Evolutionary conservation across 1,140 invertebrate genomes (phyloP), one percentile per base, ranked within the genome.

Genomic region (Aphelinus atriplicis): DNA sequence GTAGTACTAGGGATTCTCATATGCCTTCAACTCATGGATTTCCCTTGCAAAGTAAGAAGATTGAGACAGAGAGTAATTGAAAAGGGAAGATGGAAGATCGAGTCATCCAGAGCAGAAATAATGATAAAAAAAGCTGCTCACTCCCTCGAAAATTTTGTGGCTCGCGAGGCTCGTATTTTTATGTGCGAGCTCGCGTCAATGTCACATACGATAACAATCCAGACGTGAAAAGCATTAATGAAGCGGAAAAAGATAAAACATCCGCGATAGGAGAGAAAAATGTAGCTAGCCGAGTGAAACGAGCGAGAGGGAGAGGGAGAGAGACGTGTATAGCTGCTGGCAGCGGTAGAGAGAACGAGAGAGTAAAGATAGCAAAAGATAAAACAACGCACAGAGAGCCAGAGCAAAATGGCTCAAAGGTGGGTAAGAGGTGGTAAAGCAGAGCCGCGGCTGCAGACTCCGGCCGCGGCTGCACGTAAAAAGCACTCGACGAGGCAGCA

Each of bases 311-410:
- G 46, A 4, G 55, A 71, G 53, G 6, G 45, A 72, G 1, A 66
- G 53, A 66, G 47, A 73, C 26, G 51, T 10, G 3, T 48, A 63
- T 2, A 71, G 1, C 6, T 43, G 6, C 9, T n/a, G 10, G 46
- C 26, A 26, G 26, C 26, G 26, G 43, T 42, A 45, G 67, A 71
- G 9, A 67, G 42, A 42, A 66, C 48, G n/a, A 79, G 55, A 75
- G 62, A 64, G 53, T 65, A 66, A 65, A 75, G 70, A 64, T 56
- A 75, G 58, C 6, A 74, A 56, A 76, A 63, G 51, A 56, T 47
- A 64, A 73, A 58, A 65, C 55, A 26, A 26, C 26, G 26, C 26
- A 26, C 26, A 26, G 26, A 26, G 26, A 26, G 26, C 26, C 26
- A 46, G 48, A 62, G 9, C 26, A 48, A 69, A 26, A 42, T 57